Percentiles rank a stretch among this genome's conserved stretches.
These are phyloP conservation scores for Laterallus jamaicensis DNA, from an alignment of 2,113 vertebrate species.

Conservation along the genomic window DNA sequence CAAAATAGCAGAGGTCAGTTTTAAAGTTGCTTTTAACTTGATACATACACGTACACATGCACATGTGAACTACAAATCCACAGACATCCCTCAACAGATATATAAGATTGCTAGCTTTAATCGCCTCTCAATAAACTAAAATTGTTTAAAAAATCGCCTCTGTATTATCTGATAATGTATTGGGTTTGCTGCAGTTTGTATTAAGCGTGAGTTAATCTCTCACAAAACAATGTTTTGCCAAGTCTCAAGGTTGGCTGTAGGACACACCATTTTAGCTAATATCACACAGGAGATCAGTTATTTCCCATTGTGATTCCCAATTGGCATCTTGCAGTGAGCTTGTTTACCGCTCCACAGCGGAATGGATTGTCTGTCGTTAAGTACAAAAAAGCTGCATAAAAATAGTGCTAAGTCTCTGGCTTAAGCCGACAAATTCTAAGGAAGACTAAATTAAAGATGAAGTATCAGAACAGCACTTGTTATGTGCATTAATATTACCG, in stretches of 20 bases:
- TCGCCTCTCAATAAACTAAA: not conserved
- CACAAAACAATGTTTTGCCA: not conserved
- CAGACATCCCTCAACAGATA: not conserved
- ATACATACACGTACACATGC: accelerated
- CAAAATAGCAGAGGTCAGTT: not conserved
- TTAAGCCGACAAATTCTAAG: slow-evolving; percentile 39
- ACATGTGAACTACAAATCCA: not conserved
- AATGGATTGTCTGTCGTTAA: slow-evolving; percentile 15
- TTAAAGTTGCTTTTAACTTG: not conserved
- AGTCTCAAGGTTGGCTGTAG: slow-evolving; percentile 70
- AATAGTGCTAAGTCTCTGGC: slow-evolving; percentile 15
- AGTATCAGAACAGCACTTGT: not conserved
- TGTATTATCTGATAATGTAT: slow-evolving; percentile 30
- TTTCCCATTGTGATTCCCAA: slow-evolving; percentile 63
- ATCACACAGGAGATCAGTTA: slow-evolving; percentile 60
- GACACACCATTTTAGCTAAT: slow-evolving; percentile 54
- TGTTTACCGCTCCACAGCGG: slow-evolving; percentile 43
- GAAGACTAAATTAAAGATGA: slow-evolving; percentile 49
- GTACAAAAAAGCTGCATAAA: slow-evolving; percentile 39
- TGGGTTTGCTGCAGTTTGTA: not conserved
- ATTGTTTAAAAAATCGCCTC: not conserved
- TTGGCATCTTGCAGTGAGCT: slow-evolving; percentile 47
- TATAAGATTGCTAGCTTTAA: not conserved
- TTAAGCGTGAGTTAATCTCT: slow-evolving; percentile 48
- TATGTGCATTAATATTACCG: not conserved